Evolutionary conservation across 2,797 vertebrate species (phyloP).

Genomic region (Pantherophis alleghaniensis): DNA sequence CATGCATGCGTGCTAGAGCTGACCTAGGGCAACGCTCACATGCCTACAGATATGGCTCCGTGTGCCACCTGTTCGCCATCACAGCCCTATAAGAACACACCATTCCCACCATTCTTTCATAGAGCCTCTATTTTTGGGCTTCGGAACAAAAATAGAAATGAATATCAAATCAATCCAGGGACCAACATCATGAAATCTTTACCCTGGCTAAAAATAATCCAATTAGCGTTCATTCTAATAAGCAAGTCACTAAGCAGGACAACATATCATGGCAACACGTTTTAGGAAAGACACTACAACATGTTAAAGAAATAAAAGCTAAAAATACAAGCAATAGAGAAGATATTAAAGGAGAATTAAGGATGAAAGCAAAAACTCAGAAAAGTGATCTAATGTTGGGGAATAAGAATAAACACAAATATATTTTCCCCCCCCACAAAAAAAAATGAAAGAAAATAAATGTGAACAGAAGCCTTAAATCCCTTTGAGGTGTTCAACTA

Average conservation of each 20-base stretch:
- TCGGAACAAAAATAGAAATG: neutral
- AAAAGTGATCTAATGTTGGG: constrained; percentile 50
- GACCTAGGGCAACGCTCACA: too few relatives aligned
- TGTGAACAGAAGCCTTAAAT: constrained; percentile 60
- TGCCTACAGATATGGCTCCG: too few relatives aligned
- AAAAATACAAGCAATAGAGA: constrained; percentile 52
- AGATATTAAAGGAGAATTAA: constrained; percentile 17
- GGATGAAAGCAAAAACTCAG: constrained; percentile 52
- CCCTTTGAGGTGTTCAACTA: constrained; percentile 66
- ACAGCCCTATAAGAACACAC: too few relatives aligned
- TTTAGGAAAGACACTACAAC: constrained; percentile 49
- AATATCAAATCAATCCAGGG: neutral
- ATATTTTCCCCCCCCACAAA: neutral
- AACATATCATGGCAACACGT: neutral
- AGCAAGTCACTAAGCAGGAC: neutral
- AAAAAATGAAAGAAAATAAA: constrained; percentile 62
- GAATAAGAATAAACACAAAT: constrained; percentile 44
- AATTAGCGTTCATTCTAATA: neutral
- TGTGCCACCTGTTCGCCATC: too few relatives aligned
- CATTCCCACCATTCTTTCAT: neutral
- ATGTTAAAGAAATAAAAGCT: constrained; percentile 46
- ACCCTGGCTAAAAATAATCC: neutral
- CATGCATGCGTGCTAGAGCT: too few relatives aligned
- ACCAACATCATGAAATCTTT: neutral
- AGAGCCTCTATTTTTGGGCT: neutral